Evolutionary conservation across 1,140 invertebrate genomes (phyloP).

Genomic region (Leptestheria dahalacensis): DNA sequence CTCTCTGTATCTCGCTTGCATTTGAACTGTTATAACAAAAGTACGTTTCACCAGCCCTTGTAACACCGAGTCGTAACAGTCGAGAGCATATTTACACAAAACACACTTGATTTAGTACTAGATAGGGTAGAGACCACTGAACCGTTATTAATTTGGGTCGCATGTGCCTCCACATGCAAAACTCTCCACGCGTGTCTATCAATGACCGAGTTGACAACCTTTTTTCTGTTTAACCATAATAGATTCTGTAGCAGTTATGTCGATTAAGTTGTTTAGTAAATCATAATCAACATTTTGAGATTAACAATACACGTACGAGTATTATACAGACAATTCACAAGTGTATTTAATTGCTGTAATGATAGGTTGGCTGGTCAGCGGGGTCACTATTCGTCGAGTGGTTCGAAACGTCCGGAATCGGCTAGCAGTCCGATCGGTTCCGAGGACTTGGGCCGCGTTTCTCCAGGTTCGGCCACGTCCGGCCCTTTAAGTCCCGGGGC

Average conservation of each 20-base stretch:
- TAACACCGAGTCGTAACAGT: neutral
- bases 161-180: too few species aligned
- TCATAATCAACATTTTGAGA: too few species aligned
- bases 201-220: too few species aligned
- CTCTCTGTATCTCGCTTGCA: neutral
- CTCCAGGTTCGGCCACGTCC: conserved; percentile 3
- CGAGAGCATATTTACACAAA: neutral
- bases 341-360: too few species aligned
- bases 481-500: conserved; percentile 12
- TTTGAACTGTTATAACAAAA: neutral
- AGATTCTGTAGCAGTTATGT: too few species aligned
- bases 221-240: too few species aligned
- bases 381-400: conserved; percentile 5
- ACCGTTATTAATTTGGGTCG: too few species aligned
- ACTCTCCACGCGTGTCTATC: neutral
- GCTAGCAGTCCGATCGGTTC: conserved; percentile 11
- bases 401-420: conserved; percentile 12
- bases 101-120: neutral
- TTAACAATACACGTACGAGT: too few species aligned
- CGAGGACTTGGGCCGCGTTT: neutral
- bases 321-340: too few species aligned
- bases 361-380: conserved; percentile 3
- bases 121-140: too few species aligned
- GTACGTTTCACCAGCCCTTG: neutral
- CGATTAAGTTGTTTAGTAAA: too few species aligned